Base-by-base conservation (phyloP, 2,113 vertebrate species). In the Bambusicola thoracicus region DNA sequence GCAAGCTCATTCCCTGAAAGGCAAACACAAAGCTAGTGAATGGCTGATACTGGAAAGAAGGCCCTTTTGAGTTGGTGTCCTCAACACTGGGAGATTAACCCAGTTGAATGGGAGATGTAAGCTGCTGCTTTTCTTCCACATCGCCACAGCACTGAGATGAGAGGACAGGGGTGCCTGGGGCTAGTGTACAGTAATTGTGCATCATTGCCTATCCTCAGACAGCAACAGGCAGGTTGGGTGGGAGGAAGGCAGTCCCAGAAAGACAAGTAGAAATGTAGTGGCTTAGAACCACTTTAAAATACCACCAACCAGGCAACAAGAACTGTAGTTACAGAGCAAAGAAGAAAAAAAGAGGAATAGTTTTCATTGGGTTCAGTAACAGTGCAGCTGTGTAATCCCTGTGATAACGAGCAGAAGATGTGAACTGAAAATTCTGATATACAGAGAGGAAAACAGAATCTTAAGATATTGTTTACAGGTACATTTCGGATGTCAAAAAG, bases 61-160 rank as follows among this genome's bases (percentile, higher is more conserved):
- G 29, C 76, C 17, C 10, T 75, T 91, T 59, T 51, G 46, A 55
- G 62, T 34, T 55, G 19, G 8, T n/a, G 18, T 11, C 9, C 18
- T 65, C 72, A 76, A 29, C 25, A 56, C 0, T 0, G 0, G 3
- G 3, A 24, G 8, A 7, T 83, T 30, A 78, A 74, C 46, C 8
- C 27, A 41, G 38, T 11, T 68, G 21, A 70, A 81, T 16, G 21
- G 14, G 16, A 81, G 66, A 61, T 68, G 43, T 38, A 59, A 81
- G 78, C 5, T 10, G 46, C 32, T 34, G 15, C 29, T 85, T 81
- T 24, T 88, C 22, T 36, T 40, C 36, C 53, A 13, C 46, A 53
- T 12, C 41, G 55, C 10, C 21, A 0, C 0, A 20, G 20, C 66
- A 18, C 41, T 29, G 43, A 17, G 21, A 74, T 25, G 48, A 32